Conservation (phyloP, 2,888 invertebrate genomes). For the Phoronis australis region DNA sequence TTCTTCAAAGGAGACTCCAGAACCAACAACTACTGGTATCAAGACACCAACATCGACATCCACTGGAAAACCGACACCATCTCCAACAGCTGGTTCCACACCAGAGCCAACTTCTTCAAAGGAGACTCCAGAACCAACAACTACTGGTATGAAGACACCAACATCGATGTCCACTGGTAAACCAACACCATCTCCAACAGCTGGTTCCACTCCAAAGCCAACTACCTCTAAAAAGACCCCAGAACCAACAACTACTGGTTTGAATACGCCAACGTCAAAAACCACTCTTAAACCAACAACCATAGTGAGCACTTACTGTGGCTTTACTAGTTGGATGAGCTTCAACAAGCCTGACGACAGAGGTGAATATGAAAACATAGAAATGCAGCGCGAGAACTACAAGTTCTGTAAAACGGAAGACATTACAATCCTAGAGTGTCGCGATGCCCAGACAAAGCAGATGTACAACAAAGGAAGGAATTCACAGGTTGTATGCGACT, state of each 20-base stretch:
- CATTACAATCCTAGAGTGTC: conserved; percentile 32
- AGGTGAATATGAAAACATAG: conserved; percentile 42
- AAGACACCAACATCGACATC: background rate
- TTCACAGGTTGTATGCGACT: conserved; percentile 14
- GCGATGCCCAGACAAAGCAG: conserved; percentile 16
- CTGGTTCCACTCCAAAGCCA: conserved; percentile 5
- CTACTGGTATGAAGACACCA: too few species aligned
- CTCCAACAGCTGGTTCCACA: conserved; percentile 7
- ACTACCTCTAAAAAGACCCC: conserved; percentile 6
- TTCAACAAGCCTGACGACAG: conserved; percentile 32
- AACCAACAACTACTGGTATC: background rate
- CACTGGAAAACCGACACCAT: conserved; percentile 11
- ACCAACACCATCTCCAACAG: conserved; percentile 3
- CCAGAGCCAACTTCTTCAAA: conserved; percentile 3
- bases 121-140: conserved; percentile 8
- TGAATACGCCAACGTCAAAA: background rate
- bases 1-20: background rate
- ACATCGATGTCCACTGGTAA: background rate
- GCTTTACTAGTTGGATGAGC: conserved; percentile 79
- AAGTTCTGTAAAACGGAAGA: conserved; percentile 31
- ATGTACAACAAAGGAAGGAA: conserved; percentile 6
- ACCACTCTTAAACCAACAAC: conserved; percentile 5
- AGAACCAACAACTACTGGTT: background rate
- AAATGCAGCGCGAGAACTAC: conserved; percentile 17
- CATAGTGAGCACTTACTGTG: conserved; percentile 50